These are phyloP conservation scores for Gerris lacustris DNA, from an alignment of 2,888 invertebrate species.

Conservation along the genomic window DNA sequence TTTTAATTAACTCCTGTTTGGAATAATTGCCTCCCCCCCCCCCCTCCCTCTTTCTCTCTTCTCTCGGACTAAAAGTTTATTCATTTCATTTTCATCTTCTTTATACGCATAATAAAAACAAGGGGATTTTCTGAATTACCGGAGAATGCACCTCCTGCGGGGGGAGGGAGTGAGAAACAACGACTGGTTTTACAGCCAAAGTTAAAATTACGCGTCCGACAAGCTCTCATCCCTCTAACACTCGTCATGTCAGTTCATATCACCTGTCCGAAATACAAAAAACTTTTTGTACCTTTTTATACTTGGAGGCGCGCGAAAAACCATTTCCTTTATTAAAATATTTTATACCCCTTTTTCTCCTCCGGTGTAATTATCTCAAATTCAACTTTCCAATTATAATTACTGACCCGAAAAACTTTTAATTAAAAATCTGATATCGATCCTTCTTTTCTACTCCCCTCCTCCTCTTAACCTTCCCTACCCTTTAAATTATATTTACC, in stretches of 20 bases:
- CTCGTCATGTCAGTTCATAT: background rate
- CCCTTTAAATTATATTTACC: background rate
- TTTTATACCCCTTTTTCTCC: background rate
- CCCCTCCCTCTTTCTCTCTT: background rate
- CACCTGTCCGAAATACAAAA: background rate
- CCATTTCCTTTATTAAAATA: slow-evolving; percentile 1
- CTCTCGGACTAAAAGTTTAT: slow-evolving; percentile 24
- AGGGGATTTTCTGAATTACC: slow-evolving; percentile 9
- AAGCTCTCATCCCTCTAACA: background rate
- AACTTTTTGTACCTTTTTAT: background rate
- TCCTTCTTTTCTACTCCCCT: background rate
- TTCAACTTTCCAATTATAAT: slow-evolving; percentile 5
- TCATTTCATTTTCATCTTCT: slow-evolving; percentile 27
- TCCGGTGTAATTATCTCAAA: background rate
- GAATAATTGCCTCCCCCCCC: slow-evolving; percentile 1
- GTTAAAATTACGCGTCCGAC: slow-evolving; percentile 10
- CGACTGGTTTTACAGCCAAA: slow-evolving; percentile 7
- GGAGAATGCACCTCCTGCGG: background rate
- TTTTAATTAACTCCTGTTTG: slow-evolving; percentile 10
- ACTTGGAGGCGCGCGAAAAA: background rate
- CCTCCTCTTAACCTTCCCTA: background rate
- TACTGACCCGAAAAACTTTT: slow-evolving; percentile 3
- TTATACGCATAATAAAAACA: slow-evolving; percentile 14
- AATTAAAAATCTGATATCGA: slow-evolving; percentile 3
- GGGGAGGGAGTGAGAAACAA: background rate